Base-by-base conservation (phyloP, 1,140 invertebrate genomes). In the Uloborus diversus region DNA sequence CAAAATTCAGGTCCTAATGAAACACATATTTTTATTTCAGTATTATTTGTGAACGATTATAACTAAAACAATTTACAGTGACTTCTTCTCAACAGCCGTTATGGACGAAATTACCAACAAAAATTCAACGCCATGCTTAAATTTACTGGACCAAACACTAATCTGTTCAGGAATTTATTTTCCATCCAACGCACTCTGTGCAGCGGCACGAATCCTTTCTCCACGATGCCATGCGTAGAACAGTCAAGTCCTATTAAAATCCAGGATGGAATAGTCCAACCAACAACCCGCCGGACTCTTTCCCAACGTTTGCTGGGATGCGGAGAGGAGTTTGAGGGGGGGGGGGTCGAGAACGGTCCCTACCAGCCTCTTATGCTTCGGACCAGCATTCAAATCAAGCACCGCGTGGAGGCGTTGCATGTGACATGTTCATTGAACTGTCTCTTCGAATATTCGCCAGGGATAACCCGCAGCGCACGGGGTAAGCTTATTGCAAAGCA, bases 391-490 rank as follows among this genome's bases (percentile, higher is more conserved):
- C 49, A 53, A 53, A 53, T 53, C 49, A 53, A n/a, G 17, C 49
- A 20, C 49, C 17, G 64, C 13, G 32, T 13, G 23, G n/a, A 37
- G 42, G 42, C 28, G 33, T 66, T 47, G 37, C 42, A 47, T 66
- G 37, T 69, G 65, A 69, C 65, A 53, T 56, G 65, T 69, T 69
- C 65, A 69, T 69, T 56, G 35, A 69, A 53, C 47, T 69, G 65
- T 69, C 42, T 27, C n/a, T 30, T 49, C 25, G 49, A 69, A 69
- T 69, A 53, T 69, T 69, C 28, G 25, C 13, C 14, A n/a, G 23
- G 23, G 37, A 49, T 28, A 20, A 69, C 65, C 65, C 35, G 49
- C 23, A 13, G 28, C 14, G 65, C 30, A 1, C 3, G 49, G 49
- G n/a, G n/a, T n/a, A n/a, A n/a, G n/a, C 65, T 69, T 69, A 53